phyloP scores from a whole-genome alignment of 2,113 vertebrate species.

The Zootoca vivipara region DNA sequence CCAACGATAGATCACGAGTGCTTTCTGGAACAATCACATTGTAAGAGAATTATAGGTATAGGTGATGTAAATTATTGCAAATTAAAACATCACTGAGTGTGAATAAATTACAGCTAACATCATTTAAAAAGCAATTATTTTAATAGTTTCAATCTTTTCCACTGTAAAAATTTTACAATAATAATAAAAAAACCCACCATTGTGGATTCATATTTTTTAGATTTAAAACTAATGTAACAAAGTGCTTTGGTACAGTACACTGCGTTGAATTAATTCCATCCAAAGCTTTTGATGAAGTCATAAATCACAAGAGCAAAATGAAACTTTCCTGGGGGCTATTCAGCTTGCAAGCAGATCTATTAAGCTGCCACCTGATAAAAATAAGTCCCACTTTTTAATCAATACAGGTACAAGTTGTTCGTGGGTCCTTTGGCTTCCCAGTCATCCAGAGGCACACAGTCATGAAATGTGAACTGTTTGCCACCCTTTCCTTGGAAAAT shows the following conservation, averaged over 20 bases:
- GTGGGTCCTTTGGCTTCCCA: background rate
- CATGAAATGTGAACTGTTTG: background rate
- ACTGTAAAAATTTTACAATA: background rate
- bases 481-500: background rate
- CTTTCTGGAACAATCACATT: background rate
- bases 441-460: background rate
- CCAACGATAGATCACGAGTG: slow-evolving; percentile 7
- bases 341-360: background rate
- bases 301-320: slow-evolving; percentile 5
- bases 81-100: slow-evolving; percentile 19
- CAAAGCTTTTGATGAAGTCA: slow-evolving; percentile 21
- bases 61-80: background rate
- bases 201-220: background rate
- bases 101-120: slow-evolving; percentile 29
- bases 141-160: background rate
- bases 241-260: background rate
- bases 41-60: slow-evolving; percentile 12
- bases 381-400: background rate
- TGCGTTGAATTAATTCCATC: background rate
- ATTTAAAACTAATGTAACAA: background rate
- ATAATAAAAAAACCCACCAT: background rate
- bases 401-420: background rate
- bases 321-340: background rate
- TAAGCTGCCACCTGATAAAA: background rate
- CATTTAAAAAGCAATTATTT: slow-evolving; percentile 19